Evolutionary conservation across 2,113 vertebrate genomes (phyloP).

Genomic region (Corydoras sp.): DNA sequence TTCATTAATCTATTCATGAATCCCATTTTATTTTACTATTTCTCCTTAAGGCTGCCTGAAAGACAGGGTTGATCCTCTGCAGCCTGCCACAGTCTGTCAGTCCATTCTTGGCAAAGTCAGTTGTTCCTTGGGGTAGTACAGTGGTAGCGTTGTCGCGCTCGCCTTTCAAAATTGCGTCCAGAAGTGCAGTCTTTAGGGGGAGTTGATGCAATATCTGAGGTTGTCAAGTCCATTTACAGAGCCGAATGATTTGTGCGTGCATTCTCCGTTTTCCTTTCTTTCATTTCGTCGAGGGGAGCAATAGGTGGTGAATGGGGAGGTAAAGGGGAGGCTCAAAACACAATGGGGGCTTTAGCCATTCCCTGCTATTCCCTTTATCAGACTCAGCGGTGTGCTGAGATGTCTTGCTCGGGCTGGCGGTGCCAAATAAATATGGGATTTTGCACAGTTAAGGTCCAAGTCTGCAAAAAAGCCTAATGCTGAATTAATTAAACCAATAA

Average conservation of each 20-base stretch:
- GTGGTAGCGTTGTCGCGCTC: constrained; percentile 5
- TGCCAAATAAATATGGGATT: constrained; percentile 12
- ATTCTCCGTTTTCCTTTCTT: constrained; percentile 49
- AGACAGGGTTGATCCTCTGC: constrained; percentile 6
- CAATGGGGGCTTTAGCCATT: constrained; percentile 43
- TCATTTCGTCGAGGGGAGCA: constrained; percentile 48
- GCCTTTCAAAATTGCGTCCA: constrained; percentile 26
- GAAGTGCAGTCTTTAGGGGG: constrained; percentile 28
- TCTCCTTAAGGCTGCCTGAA: not conserved
- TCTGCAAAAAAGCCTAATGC: constrained; percentile 33
- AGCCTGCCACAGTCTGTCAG: constrained; percentile 12
- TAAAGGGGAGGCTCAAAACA: constrained; percentile 43
- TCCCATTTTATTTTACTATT: too few species aligned
- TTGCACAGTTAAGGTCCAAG: constrained; percentile 16
- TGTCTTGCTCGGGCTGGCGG: constrained; percentile 20
- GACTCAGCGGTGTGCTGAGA: constrained; percentile 26
- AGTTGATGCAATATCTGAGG: constrained; percentile 50
- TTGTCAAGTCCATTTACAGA: constrained; percentile 56
- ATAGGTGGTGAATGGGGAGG: constrained; percentile 48
- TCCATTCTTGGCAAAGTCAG: constrained; percentile 5
- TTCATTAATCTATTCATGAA: too few species aligned
- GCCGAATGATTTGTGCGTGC: constrained; percentile 47
- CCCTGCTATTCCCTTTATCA: constrained; percentile 43
- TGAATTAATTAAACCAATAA: constrained; percentile 39
- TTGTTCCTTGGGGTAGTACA: constrained; percentile 17